These are phyloP conservation scores for Rhea americana DNA, from an alignment of 2,113 vertebrate species.

Conservation along the genomic window DNA sequence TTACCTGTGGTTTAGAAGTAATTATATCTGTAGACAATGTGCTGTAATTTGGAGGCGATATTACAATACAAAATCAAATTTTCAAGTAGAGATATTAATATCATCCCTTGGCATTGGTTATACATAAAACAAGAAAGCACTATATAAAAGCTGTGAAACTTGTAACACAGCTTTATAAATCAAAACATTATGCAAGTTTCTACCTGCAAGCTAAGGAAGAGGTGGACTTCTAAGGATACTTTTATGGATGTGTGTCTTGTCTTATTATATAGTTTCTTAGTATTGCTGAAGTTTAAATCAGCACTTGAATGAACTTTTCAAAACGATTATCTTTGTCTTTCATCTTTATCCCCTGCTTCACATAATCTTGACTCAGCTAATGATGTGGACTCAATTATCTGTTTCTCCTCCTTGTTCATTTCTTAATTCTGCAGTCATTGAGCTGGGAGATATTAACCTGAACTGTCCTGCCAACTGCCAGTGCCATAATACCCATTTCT, in stretches of 20 bases:
- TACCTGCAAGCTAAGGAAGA: not conserved
- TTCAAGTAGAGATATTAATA: not conserved
- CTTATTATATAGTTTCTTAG: not conserved
- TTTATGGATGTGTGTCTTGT: not conserved
- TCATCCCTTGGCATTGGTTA: not conserved
- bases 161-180: not conserved
- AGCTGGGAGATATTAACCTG: conserved; percentile 55
- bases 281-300: not conserved
- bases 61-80: not conserved
- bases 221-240: not conserved
- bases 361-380: not conserved
- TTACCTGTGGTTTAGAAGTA: not conserved
- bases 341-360: not conserved
- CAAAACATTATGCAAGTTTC: not conserved
- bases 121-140: not conserved
- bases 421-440: conserved; percentile 52
- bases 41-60: not conserved
- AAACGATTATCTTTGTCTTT: not conserved
- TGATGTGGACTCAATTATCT: not conserved
- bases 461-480: conserved; percentile 64
- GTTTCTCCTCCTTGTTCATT: not conserved
- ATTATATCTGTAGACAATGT: not conserved
- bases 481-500: conserved; percentile 43
- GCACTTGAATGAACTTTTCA: not conserved
- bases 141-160: not conserved